Conservation (phyloP, 2,888 invertebrate genomes). For the Hypsopygia costalis region DNA sequence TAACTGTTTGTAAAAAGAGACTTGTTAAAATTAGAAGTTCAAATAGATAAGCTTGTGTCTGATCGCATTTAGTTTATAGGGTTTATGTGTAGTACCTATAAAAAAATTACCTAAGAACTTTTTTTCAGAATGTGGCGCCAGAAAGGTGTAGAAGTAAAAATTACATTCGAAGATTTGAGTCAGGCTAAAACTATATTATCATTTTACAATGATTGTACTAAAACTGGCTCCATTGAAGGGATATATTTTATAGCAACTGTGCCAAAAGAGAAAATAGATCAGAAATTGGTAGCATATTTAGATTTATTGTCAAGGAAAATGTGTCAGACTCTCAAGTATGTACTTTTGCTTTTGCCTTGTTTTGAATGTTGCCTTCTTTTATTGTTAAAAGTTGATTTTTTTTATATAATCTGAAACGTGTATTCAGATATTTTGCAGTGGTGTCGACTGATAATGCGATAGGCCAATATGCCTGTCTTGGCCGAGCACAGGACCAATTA, state of each 20-base stretch:
- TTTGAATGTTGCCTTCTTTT: neutral
- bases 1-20: too few species aligned
- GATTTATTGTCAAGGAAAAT: constrained; percentile 30
- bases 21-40: too few species aligned
- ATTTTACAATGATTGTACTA: constrained; percentile 22
- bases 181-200: constrained; percentile 13
- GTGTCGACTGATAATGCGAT: constrained; percentile 12
- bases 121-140: constrained; percentile 16
- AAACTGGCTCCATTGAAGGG: constrained; percentile 28
- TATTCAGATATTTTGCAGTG: constrained; percentile 19
- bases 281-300: constrained; percentile 22
- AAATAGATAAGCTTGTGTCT: too few species aligned
- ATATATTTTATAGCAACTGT: constrained; percentile 24
- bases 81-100: too few species aligned
- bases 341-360: constrained; percentile 2
- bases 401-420: neutral
- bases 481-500: constrained; percentile 13
- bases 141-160: constrained; percentile 16
- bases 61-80: too few species aligned
- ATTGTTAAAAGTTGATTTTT: constrained; percentile 3
- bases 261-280: constrained; percentile 11
- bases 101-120: too few species aligned
- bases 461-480: constrained; percentile 17
- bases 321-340: constrained; percentile 33
- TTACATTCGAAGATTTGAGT: constrained; percentile 14